phyloP scores from a whole-genome alignment of 2,888 invertebrate genomes.

The Lithophane semibrunnea region DNA sequence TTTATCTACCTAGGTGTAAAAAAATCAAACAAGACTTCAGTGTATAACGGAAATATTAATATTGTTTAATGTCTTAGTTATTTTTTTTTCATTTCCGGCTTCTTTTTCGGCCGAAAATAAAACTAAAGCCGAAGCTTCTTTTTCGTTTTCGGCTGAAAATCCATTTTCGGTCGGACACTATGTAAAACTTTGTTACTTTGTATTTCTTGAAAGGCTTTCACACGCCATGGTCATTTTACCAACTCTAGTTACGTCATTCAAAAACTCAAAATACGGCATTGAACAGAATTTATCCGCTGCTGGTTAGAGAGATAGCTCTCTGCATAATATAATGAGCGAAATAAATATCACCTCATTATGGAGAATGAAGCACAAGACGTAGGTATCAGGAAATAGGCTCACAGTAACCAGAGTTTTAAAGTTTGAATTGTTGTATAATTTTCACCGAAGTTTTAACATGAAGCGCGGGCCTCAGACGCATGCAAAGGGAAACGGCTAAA shows the following conservation, averaged over 20 bases:
- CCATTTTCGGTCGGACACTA: not conserved
- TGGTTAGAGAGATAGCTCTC: not conserved
- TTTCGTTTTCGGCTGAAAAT: too few species aligned
- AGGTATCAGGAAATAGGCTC: constrained; percentile 11
- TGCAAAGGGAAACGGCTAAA: constrained; percentile 27
- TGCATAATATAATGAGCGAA: not conserved
- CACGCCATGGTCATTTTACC: constrained; percentile 17
- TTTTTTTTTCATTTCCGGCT: too few species aligned
- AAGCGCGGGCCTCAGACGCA: constrained; percentile 37
- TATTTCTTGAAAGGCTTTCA: constrained; percentile 1
- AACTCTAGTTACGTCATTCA: constrained; percentile 5
- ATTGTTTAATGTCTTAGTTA: too few species aligned
- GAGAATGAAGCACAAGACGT: not conserved
- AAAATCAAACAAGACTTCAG: too few species aligned
- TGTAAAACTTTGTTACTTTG: not conserved
- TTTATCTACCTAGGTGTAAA: too few species aligned
- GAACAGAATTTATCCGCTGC: not conserved
- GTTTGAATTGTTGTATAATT: constrained; percentile 54
- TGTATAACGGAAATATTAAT: too few species aligned
- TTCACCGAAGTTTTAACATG: constrained; percentile 43
- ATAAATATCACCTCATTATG: not conserved
- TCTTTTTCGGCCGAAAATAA: too few species aligned
- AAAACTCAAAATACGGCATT: not conserved
- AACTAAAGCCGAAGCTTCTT: too few species aligned
- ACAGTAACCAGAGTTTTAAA: constrained; percentile 28